Base-by-base conservation (phyloP, 2,797 vertebrate species). In the Acanthurus lineatus region DNA sequence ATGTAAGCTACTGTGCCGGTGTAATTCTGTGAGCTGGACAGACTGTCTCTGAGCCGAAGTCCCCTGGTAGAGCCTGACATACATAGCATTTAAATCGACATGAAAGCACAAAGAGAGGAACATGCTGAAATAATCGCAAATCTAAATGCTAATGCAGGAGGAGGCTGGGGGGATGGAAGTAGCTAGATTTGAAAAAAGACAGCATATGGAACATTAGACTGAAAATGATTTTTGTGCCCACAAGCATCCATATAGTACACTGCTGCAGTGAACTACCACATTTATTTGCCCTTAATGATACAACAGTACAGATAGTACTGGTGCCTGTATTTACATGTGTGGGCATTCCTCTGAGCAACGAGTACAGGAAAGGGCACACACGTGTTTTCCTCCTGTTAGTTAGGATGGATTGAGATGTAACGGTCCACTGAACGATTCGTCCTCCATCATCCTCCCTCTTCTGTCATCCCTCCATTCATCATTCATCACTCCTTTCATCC, bases 71-170 rank as follows among this genome's bases (percentile, higher is more conserved):
- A 69, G 53, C 9, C 65, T 40, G 53, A 63, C 42, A 72, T 28
- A 42, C 9, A 22, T 8, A 63, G 42, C 48, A 61, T 63, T 69
- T 67, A 42, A 42, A 80, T 22, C n/a, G 38, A 57, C 56, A 44
- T 11, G 48, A 48, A n/a, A 14, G 32, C 22, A 25, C 52, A 53
- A 14, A 53, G 15, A 57, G 35, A 56, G 12, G 35, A 82, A 57
- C 51, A n/a, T 0, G 47, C 58, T 45, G 68, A 47, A 66, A 57
- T 20, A 53, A 76, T 71, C 42, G 38, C 3, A 71, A 12, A 83
- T 88, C 76, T 78, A 85, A 79, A 86, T 79, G 81, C 66, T 79
- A 89, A 85, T 86, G 65, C 51, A 25, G 76, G 1, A 6, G 56
- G 22, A 68, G 62, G 67, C 40, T 20, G 60, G 9, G 44, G 45